Conservation (phyloP, 1,140 invertebrate species). For the Formica exsecta region DNA sequence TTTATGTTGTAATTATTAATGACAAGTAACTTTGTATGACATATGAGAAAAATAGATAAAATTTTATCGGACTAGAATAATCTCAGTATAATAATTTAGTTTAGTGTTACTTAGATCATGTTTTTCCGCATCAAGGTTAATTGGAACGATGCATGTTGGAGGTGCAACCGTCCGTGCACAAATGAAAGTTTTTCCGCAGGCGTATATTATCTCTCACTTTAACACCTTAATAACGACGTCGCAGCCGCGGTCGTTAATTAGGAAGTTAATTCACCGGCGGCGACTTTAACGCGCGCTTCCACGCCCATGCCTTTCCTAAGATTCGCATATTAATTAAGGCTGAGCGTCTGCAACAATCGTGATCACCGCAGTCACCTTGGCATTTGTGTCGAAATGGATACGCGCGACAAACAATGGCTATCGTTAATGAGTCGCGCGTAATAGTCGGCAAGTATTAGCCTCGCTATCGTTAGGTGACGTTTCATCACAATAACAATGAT, state of each 20-base stretch:
- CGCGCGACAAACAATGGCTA: slow-evolving; percentile 80
- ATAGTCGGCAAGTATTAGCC: slow-evolving; percentile 64
- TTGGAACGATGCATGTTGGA: background rate
- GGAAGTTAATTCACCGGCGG: slow-evolving; percentile 55
- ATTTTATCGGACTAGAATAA: background rate
- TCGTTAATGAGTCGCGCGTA: slow-evolving; percentile 80
- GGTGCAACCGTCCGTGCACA: background rate
- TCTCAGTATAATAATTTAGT: background rate
- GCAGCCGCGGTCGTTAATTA: slow-evolving; percentile 66
- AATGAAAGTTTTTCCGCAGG: slow-evolving; percentile 3
- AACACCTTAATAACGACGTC: slow-evolving; percentile 15
- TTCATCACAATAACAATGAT: slow-evolving; percentile 41
- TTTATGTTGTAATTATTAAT: no score
- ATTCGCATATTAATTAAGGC: slow-evolving; percentile 79
- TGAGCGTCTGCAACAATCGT: slow-evolving; percentile 70
- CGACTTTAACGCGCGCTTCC: slow-evolving; percentile 37
- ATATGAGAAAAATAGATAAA: no score
- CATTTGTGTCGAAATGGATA: slow-evolving; percentile 82
- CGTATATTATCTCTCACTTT: slow-evolving; percentile 39
- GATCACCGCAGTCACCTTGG: slow-evolving; percentile 77
- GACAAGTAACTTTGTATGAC: no score
- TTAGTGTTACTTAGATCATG: background rate
- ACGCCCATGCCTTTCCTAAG: slow-evolving; percentile 48
- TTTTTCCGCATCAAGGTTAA: background rate
- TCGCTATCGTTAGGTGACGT: slow-evolving; percentile 17